A percentile compares a stretch with the other conserved stretches of the same genome.
Conservation (phyloP, 2,888 invertebrate genomes). For the Troglohyphantes excavatus region DNA sequence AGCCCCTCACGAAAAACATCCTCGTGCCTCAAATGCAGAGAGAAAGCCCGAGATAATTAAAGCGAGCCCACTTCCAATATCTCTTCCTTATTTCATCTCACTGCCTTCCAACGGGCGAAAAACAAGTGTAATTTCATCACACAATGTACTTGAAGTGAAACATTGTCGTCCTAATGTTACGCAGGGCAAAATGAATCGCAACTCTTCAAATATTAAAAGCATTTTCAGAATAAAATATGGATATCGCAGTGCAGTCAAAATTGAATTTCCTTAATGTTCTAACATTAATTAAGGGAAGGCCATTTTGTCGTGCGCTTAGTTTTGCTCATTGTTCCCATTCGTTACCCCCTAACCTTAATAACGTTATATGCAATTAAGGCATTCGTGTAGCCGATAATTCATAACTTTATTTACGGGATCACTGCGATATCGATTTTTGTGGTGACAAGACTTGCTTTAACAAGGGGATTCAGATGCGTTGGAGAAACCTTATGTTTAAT, state of each 20-base stretch:
- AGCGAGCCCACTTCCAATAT: not conserved
- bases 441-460: not conserved
- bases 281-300: constrained; percentile 67
- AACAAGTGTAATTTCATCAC: constrained; percentile 19
- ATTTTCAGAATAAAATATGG: constrained; percentile 76
- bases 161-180: constrained; percentile 56
- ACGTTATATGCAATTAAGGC: constrained; percentile 57
- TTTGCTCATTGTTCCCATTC: constrained; percentile 67
- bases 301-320: constrained; percentile 69
- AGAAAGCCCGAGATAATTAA: not conserved
- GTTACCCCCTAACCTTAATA: constrained; percentile 41
- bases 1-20: not conserved
- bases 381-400: constrained; percentile 42
- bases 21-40: too few species aligned
- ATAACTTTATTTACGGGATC: constrained; percentile 50
- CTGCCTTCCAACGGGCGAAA: constrained; percentile 6
- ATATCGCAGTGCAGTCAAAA: constrained; percentile 60
- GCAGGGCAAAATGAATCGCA: constrained; percentile 58
- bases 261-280: constrained; percentile 76
- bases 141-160: constrained; percentile 21
- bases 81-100: not conserved
- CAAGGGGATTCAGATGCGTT: too few species aligned
- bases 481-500: too few species aligned
- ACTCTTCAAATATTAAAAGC: constrained; percentile 74
- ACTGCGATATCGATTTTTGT: not conserved